Base-by-base conservation (phyloP, 1,140 invertebrate genomes). In the Ooceraea biroi region DNA sequence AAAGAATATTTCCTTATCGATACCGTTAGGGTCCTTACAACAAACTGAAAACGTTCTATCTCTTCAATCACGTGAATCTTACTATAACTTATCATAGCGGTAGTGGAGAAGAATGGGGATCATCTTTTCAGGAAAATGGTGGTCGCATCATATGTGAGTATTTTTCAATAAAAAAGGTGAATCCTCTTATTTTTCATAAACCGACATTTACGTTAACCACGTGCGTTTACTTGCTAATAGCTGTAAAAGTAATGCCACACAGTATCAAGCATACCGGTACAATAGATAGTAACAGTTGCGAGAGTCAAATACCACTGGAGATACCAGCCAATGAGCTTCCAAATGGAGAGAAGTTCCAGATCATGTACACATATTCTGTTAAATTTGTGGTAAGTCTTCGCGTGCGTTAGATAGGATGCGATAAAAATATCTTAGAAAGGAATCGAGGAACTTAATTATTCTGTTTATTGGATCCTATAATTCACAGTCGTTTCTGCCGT, bases 21-120 rank as follows among this genome's bases (percentile, higher is more conserved):
- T 68, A 7, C 30, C 78, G 0, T 10, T 60, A 89, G 88, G 80
- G 57, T 5, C 60, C 69, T 8, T 84, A 88, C 50, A 83, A 76
- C 58, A 88, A 84, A 57, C 27, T 95, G 0, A 96, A 97, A 84
- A 97, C 96, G 0, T 99, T 97, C 92, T 99, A 98, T 94, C 94
- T 99, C 22, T 99, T 99, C 94, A 99, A 99, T 95, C 99, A 99
- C 94, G 98, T 99, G 12, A 98, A 99, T 93, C 95, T 99, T 77
- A 96, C 95, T 68, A 97, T 99, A 58, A 98, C 97, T 14, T 99
- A 99, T 94, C 98, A 99, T 92, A 98, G 97, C 93, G 97, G 97
- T 1, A 95, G 95, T 44, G 93, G 95, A 41, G 97, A 98, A 92
- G 98, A 98, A 46, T 98, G 98, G 98, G 97, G 97, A 65, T 95